phyloP scores from a whole-genome alignment of 2,888 invertebrate genomes.

The Limnephilus auricula region DNA sequence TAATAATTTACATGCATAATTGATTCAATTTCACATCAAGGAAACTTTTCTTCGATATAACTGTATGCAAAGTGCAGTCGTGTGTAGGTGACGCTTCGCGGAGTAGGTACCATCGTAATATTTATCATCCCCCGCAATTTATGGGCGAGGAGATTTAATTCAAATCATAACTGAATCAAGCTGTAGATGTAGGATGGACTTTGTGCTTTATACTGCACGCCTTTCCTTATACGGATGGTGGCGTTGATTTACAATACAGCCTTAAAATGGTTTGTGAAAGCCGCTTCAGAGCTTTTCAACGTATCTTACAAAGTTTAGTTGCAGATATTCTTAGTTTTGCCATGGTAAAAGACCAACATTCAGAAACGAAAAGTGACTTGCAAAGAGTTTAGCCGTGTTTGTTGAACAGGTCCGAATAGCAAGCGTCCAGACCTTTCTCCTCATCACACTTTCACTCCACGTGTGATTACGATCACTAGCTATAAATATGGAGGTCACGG shows the following conservation, averaged over 20 bases:
- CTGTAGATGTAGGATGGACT: neutral
- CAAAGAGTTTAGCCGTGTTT: no score
- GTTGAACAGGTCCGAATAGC: no score
- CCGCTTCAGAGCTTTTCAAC: neutral
- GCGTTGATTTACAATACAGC: neutral
- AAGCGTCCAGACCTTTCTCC: no score
- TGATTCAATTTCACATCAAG: constrained; percentile 7
- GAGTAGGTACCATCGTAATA: neutral
- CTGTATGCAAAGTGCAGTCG: constrained; percentile 4
- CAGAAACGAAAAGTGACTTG: no score
- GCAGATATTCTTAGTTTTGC: no score
- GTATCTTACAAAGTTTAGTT: neutral
- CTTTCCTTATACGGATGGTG: neutral
- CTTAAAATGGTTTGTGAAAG: neutral
- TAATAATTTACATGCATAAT: constrained; percentile 9
- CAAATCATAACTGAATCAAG: constrained; percentile 4
- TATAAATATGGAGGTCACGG: no score
- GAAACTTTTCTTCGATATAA: neutral
- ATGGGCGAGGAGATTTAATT: constrained; percentile 24
- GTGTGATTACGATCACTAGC: no score
- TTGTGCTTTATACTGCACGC: neutral
- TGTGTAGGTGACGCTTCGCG: constrained; percentile 4
- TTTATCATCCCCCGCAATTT: constrained; percentile 24
- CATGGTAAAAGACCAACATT: no score
- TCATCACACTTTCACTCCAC: no score